phyloP scores from a whole-genome alignment of 2,113 vertebrate genomes.

The Caranx ignobilis region DNA sequence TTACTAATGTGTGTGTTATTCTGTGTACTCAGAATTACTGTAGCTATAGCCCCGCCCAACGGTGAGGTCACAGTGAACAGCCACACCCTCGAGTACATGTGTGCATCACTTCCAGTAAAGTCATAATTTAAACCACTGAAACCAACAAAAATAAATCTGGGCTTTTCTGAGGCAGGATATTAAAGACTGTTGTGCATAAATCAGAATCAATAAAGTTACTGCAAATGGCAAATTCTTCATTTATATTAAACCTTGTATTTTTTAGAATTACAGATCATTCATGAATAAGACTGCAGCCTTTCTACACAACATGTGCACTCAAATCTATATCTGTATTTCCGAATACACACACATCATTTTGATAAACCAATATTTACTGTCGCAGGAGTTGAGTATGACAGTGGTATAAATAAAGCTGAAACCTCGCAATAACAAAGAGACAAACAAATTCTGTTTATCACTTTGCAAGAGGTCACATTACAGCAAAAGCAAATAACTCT shows the following conservation, averaged over 20 bases:
- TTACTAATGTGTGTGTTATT: too few species aligned
- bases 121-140: neutral
- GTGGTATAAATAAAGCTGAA: slow-evolving; percentile 19
- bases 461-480: slow-evolving; percentile 36
- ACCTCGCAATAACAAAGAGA: slow-evolving; percentile 37
- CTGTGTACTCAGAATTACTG: too few species aligned
- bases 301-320: neutral
- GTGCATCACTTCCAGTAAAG: neutral
- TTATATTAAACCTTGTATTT: too few species aligned
- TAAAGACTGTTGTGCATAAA: neutral
- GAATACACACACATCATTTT: neutral
- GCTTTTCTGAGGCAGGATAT: neutral
- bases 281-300: neutral
- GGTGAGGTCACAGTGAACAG: neutral
- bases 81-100: too few species aligned
- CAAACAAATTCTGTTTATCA: slow-evolving; percentile 35
- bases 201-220: neutral
- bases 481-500: slow-evolving; percentile 31
- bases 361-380: slow-evolving; percentile 11
- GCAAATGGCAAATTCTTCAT: neutral
- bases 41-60: neutral
- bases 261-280: neutral
- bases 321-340: neutral
- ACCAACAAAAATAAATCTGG: too few species aligned
- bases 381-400: neutral